These are phyloP conservation scores for Recurvirostra avosetta DNA, from an alignment of 2,113 vertebrate species.

Conservation along the genomic window DNA sequence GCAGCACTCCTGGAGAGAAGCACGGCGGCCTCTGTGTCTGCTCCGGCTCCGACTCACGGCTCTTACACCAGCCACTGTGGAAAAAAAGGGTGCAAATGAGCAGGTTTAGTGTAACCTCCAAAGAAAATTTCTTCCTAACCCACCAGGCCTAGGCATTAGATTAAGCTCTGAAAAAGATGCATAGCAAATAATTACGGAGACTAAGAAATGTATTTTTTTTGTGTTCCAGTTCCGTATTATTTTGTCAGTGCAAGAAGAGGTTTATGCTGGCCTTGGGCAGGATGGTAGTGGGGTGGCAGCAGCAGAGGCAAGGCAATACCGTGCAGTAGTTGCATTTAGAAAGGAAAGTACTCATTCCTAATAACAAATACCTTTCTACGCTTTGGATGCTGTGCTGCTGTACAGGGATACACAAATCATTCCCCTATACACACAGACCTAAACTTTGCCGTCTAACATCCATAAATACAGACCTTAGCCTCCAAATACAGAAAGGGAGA, in stretches of 20 bases:
- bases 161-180: neutral
- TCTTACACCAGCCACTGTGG: neutral
- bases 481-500: neutral
- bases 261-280: neutral
- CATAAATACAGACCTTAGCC: neutral
- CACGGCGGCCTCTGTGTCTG: rapidly evolving
- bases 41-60: neutral
- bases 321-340: neutral
- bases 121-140: neutral
- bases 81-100: neutral
- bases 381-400: neutral
- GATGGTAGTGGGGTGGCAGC: neutral
- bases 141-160: rapidly evolving
- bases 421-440: neutral
- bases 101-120: neutral
- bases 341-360: neutral
- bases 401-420: neutral
- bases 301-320: neutral
- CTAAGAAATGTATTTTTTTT: neutral
- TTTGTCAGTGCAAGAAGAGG: neutral
- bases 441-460: neutral
- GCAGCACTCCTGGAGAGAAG: neutral
- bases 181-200: neutral
- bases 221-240: neutral
- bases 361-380: neutral